Evolutionary conservation across 2,797 vertebrate species (phyloP).

Genomic region (Coracias cyanogaster): DNA sequence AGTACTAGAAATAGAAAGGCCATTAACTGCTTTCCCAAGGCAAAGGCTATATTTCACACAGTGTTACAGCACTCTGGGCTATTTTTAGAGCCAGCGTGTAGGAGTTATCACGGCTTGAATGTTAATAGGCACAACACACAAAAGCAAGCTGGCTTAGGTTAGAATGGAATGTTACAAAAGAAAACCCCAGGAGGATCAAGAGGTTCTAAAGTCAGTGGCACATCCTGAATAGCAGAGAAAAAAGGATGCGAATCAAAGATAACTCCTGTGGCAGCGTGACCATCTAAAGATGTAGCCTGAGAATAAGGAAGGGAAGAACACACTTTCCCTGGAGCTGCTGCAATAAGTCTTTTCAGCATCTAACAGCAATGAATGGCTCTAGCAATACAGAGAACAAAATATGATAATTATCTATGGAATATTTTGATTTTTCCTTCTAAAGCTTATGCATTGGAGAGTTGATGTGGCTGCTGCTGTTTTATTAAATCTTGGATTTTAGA

Average conservation of each 20-base stretch:
- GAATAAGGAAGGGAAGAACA: neutral
- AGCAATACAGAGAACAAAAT: neutral
- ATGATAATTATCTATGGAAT: neutral
- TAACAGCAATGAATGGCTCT: neutral
- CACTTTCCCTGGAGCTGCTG: slow-evolving; percentile 18
- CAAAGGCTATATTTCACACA: slow-evolving; percentile 60
- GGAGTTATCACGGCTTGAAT: slow-evolving; percentile 52
- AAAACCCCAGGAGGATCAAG: neutral
- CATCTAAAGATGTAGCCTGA: neutral
- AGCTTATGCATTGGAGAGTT: neutral
- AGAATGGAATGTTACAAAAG: neutral
- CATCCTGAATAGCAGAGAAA: neutral
- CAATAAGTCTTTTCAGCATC: neutral
- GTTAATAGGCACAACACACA: slow-evolving; percentile 56
- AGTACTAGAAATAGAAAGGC: slow-evolving; percentile 74
- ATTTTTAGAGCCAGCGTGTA: slow-evolving; percentile 73
- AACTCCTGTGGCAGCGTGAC: neutral
- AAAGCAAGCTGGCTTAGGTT: neutral
- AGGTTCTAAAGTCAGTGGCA: neutral
- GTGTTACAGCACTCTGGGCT: slow-evolving; percentile 28
- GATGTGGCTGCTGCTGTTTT: neutral
- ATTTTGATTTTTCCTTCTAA: neutral
- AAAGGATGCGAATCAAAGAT: neutral
- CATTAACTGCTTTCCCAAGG: slow-evolving; percentile 59
- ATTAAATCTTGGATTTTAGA: neutral